Base-by-base conservation (phyloP, 1,140 invertebrate genomes). In the Probaryconus sp. region DNA sequence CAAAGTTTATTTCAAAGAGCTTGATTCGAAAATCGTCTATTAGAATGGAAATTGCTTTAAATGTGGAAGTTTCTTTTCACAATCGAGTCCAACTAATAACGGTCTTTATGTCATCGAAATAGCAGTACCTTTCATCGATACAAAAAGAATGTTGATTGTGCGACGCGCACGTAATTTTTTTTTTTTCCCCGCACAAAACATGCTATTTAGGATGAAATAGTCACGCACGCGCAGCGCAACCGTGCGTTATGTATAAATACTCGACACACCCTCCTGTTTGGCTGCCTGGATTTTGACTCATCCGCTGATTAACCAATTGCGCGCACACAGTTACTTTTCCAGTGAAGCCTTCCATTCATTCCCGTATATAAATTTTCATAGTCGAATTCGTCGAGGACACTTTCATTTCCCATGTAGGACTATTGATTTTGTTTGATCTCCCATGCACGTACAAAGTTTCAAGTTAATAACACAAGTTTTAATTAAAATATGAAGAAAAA, bases 271-370 rank as follows among this genome's bases (percentile, higher is more conserved):
- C 79, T 77, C 35, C 69, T 48, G 63, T 80, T 78, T 63, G 68
- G 67, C 78, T 63, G 42, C 75, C 76, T 79, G 71, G 64, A 69
- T 81, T 79, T 81, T 69, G 76, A 76, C 77, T 80, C 79, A 79
- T 81, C 74, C 72, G 58, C 75, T 80, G 81, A 83, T 82, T 81
- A 83, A 82, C 78, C 65, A 50, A 51, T 58, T 72, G 77, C 75
- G 70, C 71, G 77, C 65, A 73, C 17, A 47, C 60, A 30, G 50
- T 24, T 37, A 65, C 72, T 56, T 60, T 28, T 51, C 45, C 40
- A 20, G 14, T n/a, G n/a, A n/a, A n/a, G 13, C 50, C 63, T 50
- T 20, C 38, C 28, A 58, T 55, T 73, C 45, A 28, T 64, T n/a
- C 10, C 11, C 18, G 3, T 6, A 50, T 56, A 37, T 50, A 53